phyloP scores from a whole-genome alignment of 1,140 invertebrate genomes.

The Polypedilum pembai region DNA sequence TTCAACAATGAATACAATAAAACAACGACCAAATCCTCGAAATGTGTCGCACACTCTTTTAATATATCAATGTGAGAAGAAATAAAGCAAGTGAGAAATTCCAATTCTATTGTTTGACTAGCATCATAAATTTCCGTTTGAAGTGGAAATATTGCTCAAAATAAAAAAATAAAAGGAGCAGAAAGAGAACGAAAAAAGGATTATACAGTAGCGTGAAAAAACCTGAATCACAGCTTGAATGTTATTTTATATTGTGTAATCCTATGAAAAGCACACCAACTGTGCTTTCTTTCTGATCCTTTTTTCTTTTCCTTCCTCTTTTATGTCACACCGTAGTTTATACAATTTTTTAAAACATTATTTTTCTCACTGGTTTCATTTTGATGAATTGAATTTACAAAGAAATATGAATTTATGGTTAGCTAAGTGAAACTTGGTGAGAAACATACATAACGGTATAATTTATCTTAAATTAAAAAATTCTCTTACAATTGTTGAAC shows the following conservation, averaged over 20 bases:
- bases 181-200: too few species aligned
- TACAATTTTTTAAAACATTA: too few species aligned
- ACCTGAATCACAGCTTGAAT: slow-evolving; percentile 6
- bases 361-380: neutral
- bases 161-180: slow-evolving; percentile 10
- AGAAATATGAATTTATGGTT: neutral
- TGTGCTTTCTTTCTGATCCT: slow-evolving; percentile 16
- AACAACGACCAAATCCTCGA: neutral
- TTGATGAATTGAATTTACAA: neutral
- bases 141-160: slow-evolving; percentile 3
- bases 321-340: neutral
- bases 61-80: neutral
- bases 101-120: slow-evolving; percentile 4
- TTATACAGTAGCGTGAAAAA: neutral
- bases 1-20: neutral
- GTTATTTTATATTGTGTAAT: slow-evolving; percentile 14
- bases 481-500: too few species aligned
- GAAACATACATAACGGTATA: too few species aligned
- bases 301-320: neutral
- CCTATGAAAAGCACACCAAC: slow-evolving; percentile 11
- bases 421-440: neutral
- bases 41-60: slow-evolving; percentile 10
- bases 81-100: too few species aligned
- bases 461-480: too few species aligned
- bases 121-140: slow-evolving; percentile 11